phyloP scores from a whole-genome alignment of 2,797 vertebrate genomes.

The Lepidocolaptes lacrymiger region DNA sequence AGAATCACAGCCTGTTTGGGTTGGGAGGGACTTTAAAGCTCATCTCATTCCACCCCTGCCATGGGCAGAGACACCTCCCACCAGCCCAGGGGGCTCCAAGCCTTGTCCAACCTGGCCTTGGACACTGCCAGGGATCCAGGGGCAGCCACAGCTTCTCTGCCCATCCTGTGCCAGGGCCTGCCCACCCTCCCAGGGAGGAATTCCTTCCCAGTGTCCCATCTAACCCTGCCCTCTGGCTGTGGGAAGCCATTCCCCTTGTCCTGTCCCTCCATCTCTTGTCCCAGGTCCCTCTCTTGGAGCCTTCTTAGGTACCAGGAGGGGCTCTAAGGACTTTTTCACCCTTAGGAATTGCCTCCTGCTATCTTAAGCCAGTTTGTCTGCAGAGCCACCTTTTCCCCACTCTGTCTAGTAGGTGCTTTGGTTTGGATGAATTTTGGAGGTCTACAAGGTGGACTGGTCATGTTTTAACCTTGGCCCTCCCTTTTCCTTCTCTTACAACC shows the following conservation, averaged over 20 bases:
- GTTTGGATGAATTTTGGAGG: background rate
- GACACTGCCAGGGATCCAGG: background rate
- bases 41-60: background rate
- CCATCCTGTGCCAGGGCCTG: background rate
- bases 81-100: rapidly evolving
- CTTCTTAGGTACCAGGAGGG: background rate
- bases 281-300: rapidly evolving
- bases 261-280: background rate
- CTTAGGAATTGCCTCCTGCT: background rate
- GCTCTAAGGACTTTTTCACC: rapidly evolving
- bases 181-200: rapidly evolving
- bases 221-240: rapidly evolving
- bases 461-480: background rate
- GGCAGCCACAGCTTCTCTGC: background rate
- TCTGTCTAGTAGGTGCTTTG: background rate
- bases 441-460: background rate
- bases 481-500: background rate
- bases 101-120: background rate
- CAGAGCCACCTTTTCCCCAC: background rate
- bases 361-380: background rate
- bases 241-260: background rate
- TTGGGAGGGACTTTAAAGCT: background rate
- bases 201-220: background rate
- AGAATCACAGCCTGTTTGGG: background rate
- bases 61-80: background rate